Evolutionary conservation across 2,888 invertebrate species (phyloP).

Genomic region (Leptopilina syphax): DNA sequence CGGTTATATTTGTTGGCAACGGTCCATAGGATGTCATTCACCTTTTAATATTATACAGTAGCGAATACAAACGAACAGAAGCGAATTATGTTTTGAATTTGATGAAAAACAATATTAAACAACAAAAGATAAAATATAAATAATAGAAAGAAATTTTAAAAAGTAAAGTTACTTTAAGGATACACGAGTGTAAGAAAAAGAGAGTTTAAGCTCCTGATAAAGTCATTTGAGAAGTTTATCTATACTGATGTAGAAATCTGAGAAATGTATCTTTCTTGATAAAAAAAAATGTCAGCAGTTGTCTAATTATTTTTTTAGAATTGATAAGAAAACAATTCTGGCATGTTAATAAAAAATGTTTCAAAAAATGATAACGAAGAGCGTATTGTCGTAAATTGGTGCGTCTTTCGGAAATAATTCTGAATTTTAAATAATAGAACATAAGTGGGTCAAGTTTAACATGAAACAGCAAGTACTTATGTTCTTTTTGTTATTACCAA

Average conservation of each 20-base stretch:
- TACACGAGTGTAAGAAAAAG: too few species aligned
- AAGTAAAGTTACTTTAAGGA: too few species aligned
- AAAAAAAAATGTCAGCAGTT: too few species aligned
- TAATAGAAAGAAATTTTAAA: not conserved
- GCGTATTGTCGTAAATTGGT: not conserved
- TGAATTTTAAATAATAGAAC: not conserved
- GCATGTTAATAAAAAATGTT: not conserved
- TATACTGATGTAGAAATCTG: too few species aligned
- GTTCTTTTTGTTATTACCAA: constrained; percentile 6
- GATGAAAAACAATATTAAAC: not conserved
- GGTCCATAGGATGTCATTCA: constrained; percentile 15
- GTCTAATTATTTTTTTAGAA: too few species aligned
- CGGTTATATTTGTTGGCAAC: not conserved
- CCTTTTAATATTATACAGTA: not conserved
- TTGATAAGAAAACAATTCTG: too few species aligned
- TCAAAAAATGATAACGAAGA: not conserved
- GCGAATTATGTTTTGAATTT: too few species aligned
- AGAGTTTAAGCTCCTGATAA: too few species aligned
- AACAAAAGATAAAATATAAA: not conserved
- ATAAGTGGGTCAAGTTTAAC: constrained; percentile 10
- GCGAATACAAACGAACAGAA: constrained; percentile 3
- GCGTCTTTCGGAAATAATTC: not conserved
- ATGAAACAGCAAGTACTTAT: not conserved
- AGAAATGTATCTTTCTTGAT: too few species aligned
- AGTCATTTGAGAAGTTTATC: too few species aligned